Conservation (phyloP, 1,140 invertebrate species). For the Platyura marginata region DNA sequence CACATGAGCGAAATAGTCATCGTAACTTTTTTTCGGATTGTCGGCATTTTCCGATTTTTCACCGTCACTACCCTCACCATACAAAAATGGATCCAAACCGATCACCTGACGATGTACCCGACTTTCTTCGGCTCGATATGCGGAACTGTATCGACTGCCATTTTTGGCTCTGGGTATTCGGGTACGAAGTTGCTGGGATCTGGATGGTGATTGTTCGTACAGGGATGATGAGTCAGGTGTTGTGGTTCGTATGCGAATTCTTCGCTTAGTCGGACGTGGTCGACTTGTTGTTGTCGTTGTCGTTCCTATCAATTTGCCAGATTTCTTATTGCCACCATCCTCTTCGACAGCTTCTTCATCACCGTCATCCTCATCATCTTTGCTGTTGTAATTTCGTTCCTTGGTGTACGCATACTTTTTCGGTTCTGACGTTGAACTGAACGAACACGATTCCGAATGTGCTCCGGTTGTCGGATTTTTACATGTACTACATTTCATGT, state of each 20-base stretch:
- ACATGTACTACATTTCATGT: constrained; percentile 44
- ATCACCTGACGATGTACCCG: neutral
- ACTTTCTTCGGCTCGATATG: neutral
- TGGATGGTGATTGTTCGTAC: constrained; percentile 17
- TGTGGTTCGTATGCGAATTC: too few relatives aligned
- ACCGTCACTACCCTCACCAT: constrained; percentile 6
- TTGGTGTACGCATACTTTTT: constrained; percentile 47
- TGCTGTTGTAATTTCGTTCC: constrained; percentile 34
- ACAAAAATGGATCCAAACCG: neutral
- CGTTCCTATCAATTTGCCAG: neutral
- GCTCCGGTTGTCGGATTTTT: constrained; percentile 44
- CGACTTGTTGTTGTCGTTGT: neutral
- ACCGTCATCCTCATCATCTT: constrained; percentile 30
- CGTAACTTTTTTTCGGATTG: constrained; percentile 21
- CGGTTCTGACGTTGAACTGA: constrained; percentile 43
- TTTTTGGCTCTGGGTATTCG: constrained; percentile 12
- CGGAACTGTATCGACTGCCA: neutral
- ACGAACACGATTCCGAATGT: constrained; percentile 50
- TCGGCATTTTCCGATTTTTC: constrained; percentile 20
- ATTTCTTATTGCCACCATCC: constrained; percentile 20
- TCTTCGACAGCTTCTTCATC: constrained; percentile 19
- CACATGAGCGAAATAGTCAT: constrained; percentile 26
- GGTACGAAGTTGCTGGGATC: constrained; percentile 20
- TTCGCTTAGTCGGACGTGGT: neutral
- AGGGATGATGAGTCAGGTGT: neutral